Evolutionary conservation across 2,797 vertebrate genomes (phyloP).

Genomic region (Danio albolineatus): DNA sequence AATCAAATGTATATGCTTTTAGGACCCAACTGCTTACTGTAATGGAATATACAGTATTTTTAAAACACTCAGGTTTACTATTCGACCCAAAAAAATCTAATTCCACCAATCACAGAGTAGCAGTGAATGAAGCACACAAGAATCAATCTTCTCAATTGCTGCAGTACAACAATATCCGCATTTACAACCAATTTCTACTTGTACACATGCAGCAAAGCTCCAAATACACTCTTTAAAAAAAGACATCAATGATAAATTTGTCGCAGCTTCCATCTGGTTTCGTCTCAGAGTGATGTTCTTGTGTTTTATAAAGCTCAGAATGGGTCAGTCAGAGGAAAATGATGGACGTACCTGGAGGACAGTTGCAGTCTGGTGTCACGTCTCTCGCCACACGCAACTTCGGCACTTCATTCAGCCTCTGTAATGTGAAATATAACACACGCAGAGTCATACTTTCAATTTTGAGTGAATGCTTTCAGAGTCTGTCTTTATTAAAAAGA

Average conservation of each 20-base stretch:
- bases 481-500: background rate
- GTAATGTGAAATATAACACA: slow-evolving; percentile 53
- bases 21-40: too few species aligned
- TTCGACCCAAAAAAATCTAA: too few species aligned
- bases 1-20: too few species aligned
- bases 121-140: too few species aligned
- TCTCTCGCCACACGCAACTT: slow-evolving; percentile 85
- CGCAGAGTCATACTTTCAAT: too few species aligned
- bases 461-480: too few species aligned
- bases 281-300: background rate
- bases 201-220: background rate
- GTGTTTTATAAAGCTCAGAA: background rate
- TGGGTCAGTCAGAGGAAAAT: background rate
- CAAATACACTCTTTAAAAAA: background rate
- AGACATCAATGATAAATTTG: background rate
- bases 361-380: slow-evolving; percentile 84
- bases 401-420: slow-evolving; percentile 84
- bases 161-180: background rate
- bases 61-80: too few species aligned
- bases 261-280: slow-evolving; percentile 3
- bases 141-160: background rate
- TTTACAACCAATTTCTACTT: background rate
- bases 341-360: slow-evolving; percentile 88
- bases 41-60: too few species aligned
- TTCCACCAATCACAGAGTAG: background rate